Evolutionary conservation across 2,113 vertebrate genomes (phyloP).

Genomic region (Centropus bengalensis): DNA sequence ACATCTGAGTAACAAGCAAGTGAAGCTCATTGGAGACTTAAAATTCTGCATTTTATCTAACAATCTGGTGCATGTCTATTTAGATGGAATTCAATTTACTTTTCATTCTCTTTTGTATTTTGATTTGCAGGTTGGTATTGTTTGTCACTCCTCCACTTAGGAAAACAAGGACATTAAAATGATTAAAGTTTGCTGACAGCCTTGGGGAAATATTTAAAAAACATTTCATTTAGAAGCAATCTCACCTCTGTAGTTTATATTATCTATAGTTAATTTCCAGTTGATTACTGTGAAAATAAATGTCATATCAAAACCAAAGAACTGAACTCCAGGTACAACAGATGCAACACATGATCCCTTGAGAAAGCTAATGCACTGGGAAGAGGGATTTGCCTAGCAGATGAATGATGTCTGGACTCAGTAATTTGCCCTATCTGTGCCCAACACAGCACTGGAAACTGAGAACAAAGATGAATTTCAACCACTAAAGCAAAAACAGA

Average conservation of each 20-base stretch:
- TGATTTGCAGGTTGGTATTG: neutral
- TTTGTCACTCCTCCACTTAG: slow-evolving; percentile 11
- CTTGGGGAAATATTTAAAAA: slow-evolving; percentile 57
- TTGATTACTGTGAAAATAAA: slow-evolving; percentile 65
- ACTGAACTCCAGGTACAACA: neutral
- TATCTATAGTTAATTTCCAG: slow-evolving; percentile 56
- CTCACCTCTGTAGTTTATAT: slow-evolving; percentile 44
- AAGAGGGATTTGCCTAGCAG: neutral
- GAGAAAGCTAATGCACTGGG: rapidly evolving
- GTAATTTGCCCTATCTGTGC: neutral
- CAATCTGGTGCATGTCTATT: neutral
- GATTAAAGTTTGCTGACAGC: slow-evolving; percentile 32
- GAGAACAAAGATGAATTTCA: neutral
- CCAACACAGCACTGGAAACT: neutral
- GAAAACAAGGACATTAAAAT: slow-evolving; percentile 41
- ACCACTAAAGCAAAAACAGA: neutral
- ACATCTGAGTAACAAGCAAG: neutral
- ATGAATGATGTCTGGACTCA: neutral
- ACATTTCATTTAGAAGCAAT: slow-evolving; percentile 53
- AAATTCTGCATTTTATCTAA: slow-evolving; percentile 12
- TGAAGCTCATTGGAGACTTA: neutral
- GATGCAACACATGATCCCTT: neutral
- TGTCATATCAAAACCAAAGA: neutral
- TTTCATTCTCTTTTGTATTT: slow-evolving; percentile 6
- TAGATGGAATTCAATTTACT: slow-evolving; percentile 22